Evolutionary conservation across 2,113 vertebrate species (phyloP), one percentile per base, ranked within the genome.

Genomic region (Dicentrarchus labrax): DNA sequence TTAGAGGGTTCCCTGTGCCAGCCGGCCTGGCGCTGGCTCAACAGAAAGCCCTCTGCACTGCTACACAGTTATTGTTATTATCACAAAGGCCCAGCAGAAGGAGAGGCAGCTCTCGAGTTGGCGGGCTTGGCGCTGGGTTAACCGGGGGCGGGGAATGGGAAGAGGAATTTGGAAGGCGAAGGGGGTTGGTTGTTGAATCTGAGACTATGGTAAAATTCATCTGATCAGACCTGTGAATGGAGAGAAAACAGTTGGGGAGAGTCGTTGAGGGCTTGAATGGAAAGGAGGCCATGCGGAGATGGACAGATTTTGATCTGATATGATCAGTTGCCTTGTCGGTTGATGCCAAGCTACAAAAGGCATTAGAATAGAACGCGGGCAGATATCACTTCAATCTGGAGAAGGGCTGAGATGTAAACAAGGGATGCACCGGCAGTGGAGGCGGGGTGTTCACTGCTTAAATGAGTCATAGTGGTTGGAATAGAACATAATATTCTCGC

Each of bases 61-160:
- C 91, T 84, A 88, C 91, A 90, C 85, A 86, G 90, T 92, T 89
- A 93, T 90, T 93, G 92, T 94, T 93, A 93, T 93, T 87, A 89
- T 91, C 91, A 93, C 93, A 94, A 93, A 94, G 85, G 83, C 82
- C 72, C 86, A 94, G 93, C 91, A 94, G 93, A 94, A 93, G 92
- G 92, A 91, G 89, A 88, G 87, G 88, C 92, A 92, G 89, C 88
- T 92, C 91, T 86, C 80, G 83, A 89, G 92, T 91, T 91, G 93
- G 93, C 90, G 84, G 93, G 84, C 89, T 91, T 92, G 91, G 93
- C 89, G 77, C 80, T 53, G 92, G 87, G 85, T 91, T 86, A 80
- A 90, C 87, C 78, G 87, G 80, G 88, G 89, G 88, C 72, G 83
- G 83, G 76, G 87, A 84, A 84, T 24, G 62, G 83, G 84, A 80